Percentiles rank a stretch among this genome's conserved stretches.
phyloP scores from a whole-genome alignment of 2,888 invertebrate genomes.

The Lasioglossum leucozonium region DNA sequence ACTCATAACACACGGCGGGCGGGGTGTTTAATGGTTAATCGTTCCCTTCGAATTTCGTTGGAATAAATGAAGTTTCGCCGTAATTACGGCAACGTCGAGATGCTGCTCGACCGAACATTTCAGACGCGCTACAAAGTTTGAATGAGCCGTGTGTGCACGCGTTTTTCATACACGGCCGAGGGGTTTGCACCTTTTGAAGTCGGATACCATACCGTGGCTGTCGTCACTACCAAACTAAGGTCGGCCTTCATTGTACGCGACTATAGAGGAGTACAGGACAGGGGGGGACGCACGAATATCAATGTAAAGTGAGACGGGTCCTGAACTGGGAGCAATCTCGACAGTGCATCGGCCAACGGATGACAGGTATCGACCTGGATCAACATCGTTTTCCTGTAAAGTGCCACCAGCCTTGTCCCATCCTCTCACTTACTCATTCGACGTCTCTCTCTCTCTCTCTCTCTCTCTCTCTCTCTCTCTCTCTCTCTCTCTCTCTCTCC shows the following conservation, averaged over 20 bases:
- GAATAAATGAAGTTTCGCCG: not conserved
- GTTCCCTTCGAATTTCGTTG: not conserved
- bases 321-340: slow-evolving; percentile 70
- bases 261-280: slow-evolving; percentile 35
- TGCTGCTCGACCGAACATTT: not conserved
- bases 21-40: not conserved
- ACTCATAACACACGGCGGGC: not conserved
- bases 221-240: slow-evolving; percentile 45
- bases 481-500: too few relatives aligned
- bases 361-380: slow-evolving; percentile 76
- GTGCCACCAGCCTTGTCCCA: slow-evolving; percentile 67
- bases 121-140: not conserved
- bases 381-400: slow-evolving; percentile 75
- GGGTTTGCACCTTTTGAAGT: slow-evolving; percentile 54
- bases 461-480: slow-evolving; percentile 28
- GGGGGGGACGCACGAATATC: slow-evolving; percentile 66
- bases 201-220: slow-evolving; percentile 31
- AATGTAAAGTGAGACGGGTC: slow-evolving; percentile 68
- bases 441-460: slow-evolving; percentile 47
- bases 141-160: not conserved
- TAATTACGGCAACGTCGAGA: not conserved
- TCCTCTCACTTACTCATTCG: slow-evolving; percentile 31
- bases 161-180: slow-evolving; percentile 17
- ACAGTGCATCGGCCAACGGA: slow-evolving; percentile 70
- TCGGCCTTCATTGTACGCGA: slow-evolving; percentile 55